Percentiles rank a stretch among this genome's conserved stretches.
Evolutionary conservation across 35 echinoderm and acorn worm genomes (phyloP).

Genomic region (Acanthaster planci): DNA sequence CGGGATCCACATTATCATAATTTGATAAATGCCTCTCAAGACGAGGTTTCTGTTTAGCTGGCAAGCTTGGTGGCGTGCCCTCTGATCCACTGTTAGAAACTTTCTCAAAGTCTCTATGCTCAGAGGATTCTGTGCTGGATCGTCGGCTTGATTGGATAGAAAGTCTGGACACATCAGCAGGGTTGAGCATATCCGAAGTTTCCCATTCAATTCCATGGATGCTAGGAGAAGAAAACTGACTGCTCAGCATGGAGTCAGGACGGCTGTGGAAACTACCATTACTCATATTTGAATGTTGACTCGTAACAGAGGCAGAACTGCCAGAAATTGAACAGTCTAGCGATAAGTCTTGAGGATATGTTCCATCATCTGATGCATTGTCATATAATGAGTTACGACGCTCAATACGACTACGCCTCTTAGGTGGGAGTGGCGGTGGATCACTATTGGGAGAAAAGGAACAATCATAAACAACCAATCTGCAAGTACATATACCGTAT

Average conservation of each 20-base stretch:
- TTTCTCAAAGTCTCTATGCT: constrained; percentile 31
- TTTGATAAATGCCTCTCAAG: constrained; percentile 65
- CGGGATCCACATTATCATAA: constrained; percentile 73
- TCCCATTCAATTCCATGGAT: constrained; percentile 51
- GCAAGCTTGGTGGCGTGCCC: constrained; percentile 56
- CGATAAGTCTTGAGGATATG: constrained; percentile 20
- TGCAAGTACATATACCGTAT: no score
- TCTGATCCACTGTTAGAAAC: constrained; percentile 39
- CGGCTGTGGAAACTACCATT: constrained; percentile 55
- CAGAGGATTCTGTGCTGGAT: neutral
- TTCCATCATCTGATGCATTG: constrained; percentile 41
- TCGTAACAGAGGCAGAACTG: constrained; percentile 68
- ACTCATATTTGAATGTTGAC: constrained; percentile 80
- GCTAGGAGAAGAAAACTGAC: constrained; percentile 45
- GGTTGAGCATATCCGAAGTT: constrained; percentile 13
- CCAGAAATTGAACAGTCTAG: constrained; percentile 73
- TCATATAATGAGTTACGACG: constrained; percentile 48
- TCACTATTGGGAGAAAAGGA: constrained; percentile 17
- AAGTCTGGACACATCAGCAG: constrained; percentile 53
- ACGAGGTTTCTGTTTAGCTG: constrained; percentile 50
- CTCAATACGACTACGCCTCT: constrained; percentile 31
- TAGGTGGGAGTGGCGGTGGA: constrained; percentile 57
- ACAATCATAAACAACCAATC: neutral
- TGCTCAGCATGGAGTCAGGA: constrained; percentile 73
- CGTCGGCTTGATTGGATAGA: constrained; percentile 53